phyloP scores from a whole-genome alignment of 1,140 invertebrate genomes.

The Coenobita brevimanus region DNA sequence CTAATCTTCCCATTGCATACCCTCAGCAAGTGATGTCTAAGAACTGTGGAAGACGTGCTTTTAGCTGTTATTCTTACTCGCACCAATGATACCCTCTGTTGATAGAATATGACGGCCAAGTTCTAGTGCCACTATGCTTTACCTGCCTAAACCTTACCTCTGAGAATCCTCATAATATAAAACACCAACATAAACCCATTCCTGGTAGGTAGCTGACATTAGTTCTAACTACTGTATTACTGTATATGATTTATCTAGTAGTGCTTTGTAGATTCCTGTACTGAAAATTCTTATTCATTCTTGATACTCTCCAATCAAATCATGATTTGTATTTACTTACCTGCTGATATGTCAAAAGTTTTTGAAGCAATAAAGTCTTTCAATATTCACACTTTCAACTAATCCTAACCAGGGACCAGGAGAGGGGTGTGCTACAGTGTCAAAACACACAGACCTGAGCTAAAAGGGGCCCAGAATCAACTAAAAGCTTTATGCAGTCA shows the following conservation, averaged over 20 bases:
- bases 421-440: too few relatives aligned
- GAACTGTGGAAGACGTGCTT: slow-evolving; percentile 21
- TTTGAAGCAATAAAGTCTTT: slow-evolving; percentile 64
- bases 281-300: slow-evolving; percentile 25
- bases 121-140: slow-evolving; percentile 22
- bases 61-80: slow-evolving; percentile 20
- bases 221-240: too few relatives aligned
- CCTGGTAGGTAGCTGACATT: too few relatives aligned
- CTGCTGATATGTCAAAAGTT: slow-evolving; percentile 35
- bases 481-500: too few relatives aligned
- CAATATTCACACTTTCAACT: slow-evolving; percentile 10
- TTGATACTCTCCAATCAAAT: neutral
- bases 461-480: too few relatives aligned
- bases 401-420: too few relatives aligned
- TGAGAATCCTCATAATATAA: neutral
- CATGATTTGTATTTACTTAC: slow-evolving; percentile 43
- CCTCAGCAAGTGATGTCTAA: slow-evolving; percentile 29
- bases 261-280: neutral
- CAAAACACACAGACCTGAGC: too few relatives aligned
- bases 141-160: neutral
- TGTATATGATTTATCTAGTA: too few relatives aligned
- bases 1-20: neutral
- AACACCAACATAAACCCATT: too few relatives aligned
- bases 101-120: slow-evolving; percentile 22
- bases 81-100: neutral